phyloP scores from a whole-genome alignment of 2,888 invertebrate genomes.

The Dendrolimus houi region DNA sequence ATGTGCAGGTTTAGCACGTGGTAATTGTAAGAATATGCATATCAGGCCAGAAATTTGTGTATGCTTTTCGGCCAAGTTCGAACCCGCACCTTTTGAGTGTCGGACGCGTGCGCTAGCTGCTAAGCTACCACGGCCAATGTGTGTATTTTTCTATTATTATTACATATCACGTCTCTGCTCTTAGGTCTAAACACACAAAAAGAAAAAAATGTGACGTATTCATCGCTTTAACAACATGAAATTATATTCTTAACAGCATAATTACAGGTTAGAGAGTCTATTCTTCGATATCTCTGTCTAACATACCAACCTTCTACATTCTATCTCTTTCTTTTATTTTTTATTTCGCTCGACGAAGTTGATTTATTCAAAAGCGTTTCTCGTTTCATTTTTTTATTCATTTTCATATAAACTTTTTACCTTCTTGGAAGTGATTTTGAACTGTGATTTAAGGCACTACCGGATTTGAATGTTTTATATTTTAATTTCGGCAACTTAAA shows the following conservation, averaged over 20 bases:
- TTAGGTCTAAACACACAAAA: slow-evolving; percentile 9
- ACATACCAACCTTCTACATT: slow-evolving; percentile 11
- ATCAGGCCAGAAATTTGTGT: too few relatives aligned
- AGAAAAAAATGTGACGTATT: slow-evolving; percentile 43
- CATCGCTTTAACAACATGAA: slow-evolving; percentile 47
- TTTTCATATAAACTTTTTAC: slow-evolving; percentile 23
- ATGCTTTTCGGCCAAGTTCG: too few relatives aligned
- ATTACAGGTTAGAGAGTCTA: slow-evolving; percentile 45
- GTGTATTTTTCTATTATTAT: background rate
- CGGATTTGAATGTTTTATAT: slow-evolving; percentile 25
- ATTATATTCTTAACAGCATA: slow-evolving; percentile 63
- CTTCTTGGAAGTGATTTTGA: slow-evolving; percentile 36
- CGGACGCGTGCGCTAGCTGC: too few relatives aligned
- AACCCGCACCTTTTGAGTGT: too few relatives aligned
- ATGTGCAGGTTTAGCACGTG: too few relatives aligned
- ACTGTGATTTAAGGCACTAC: slow-evolving; percentile 47
- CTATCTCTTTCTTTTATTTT: slow-evolving; percentile 30
- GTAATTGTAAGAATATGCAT: too few relatives aligned
- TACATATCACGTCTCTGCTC: background rate
- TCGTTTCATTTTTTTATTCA: slow-evolving; percentile 30
- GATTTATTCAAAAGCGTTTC: slow-evolving; percentile 47
- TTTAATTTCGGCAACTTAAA: slow-evolving; percentile 5
- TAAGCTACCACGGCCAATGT: too few relatives aligned
- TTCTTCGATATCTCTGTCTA: slow-evolving; percentile 29
- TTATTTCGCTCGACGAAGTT: slow-evolving; percentile 34